Base-by-base conservation (phyloP, 2,797 vertebrate genomes). In the Danio choprae region DNA sequence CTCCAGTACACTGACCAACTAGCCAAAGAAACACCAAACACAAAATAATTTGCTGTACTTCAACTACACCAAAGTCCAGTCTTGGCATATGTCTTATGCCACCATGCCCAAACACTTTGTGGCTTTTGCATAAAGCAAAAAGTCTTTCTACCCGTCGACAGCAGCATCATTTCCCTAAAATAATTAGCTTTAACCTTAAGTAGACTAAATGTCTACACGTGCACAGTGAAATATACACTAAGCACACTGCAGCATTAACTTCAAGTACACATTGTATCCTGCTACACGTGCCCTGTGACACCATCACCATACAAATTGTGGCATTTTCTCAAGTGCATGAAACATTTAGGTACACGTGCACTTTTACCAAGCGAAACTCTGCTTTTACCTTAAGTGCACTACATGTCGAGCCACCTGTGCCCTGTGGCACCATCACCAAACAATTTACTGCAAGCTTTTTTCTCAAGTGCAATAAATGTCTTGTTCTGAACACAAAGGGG, bases 61-160 rank as follows among this genome's bases (percentile, higher is more conserved):
- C 6, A 74, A 62, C 16, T 48, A 9, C 6, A 5, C 16, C 6
- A 9, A 63, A 53, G 50, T 55, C 68, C n/a, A 18, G 16, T 12
- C 15, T 12, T 36, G n/a, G n/a, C n/a, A 51, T 18, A 15, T 40
- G 36, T 48, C 12, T 18, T 46, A 7, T 48, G 20, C 7, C 4
- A 5, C 59, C 55, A 18, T 59, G 12, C 40, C 11, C 12, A 41
- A 51, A 29, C 29, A 50, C 41, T 64, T n/a, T 75, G 36, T 13
- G 16, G 16, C 59, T 64, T 75, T 63, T 20, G 5, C n/a, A 13
- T 16, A 18, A 75, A 63, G 48, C 63, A 75, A 63, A 51, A 59
- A 15, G 44, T 62, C 22, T 43, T 36, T 46, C 43, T 65, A 65
- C 41, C 6, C 7, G 22, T 65, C 55, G 16, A 48, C 44, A 50